Evolutionary conservation across 2,888 invertebrate genomes (phyloP).

Genomic region (Tetanocera ferruginea): DNA sequence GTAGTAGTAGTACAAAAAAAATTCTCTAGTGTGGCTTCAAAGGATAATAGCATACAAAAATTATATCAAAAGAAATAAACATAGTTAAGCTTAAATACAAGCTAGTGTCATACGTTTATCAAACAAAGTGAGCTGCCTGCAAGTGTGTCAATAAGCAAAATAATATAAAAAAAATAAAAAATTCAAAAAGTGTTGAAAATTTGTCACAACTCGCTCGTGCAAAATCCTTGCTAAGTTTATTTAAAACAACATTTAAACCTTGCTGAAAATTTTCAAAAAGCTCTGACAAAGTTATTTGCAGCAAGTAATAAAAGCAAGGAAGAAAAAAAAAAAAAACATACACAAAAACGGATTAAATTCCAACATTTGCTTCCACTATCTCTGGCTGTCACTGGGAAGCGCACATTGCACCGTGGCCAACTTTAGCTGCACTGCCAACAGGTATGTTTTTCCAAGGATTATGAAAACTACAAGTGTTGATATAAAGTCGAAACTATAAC

Average conservation of each 20-base stretch:
- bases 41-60: neutral
- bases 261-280: too few species aligned
- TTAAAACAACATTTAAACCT: too few species aligned
- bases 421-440: conserved; percentile 3
- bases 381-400: neutral
- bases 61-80: neutral
- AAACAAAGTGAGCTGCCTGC: neutral
- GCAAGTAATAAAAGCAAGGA: too few species aligned
- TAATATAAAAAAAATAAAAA: neutral
- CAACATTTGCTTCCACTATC: neutral
- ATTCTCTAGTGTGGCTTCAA: neutral
- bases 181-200: neutral
- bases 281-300: too few species aligned
- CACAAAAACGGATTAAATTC: neutral
- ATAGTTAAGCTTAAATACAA: neutral
- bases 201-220: neutral
- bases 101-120: neutral
- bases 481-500: neutral
- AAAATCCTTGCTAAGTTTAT: too few species aligned
- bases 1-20: neutral
- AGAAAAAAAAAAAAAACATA: too few species aligned
- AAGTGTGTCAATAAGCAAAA: neutral
- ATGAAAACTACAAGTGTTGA: conserved; percentile 3
- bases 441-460: conserved; percentile 26
- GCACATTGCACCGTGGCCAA: neutral